Conservation (phyloP, 2,888 invertebrate genomes). For the Trichopoda pennipes region DNA sequence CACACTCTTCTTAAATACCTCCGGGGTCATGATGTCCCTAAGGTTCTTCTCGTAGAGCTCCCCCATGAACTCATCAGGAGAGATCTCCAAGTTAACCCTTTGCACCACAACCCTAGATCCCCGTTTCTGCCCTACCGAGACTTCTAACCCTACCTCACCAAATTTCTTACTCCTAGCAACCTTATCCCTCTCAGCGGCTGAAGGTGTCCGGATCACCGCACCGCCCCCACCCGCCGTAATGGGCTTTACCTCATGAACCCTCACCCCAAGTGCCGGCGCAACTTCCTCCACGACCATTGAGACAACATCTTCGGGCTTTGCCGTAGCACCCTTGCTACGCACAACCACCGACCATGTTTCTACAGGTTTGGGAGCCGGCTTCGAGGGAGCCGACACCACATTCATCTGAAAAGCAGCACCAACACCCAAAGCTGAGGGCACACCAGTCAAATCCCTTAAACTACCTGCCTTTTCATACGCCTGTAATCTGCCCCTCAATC, state of each 20-base stretch:
- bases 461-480: too few species aligned
- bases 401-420: too few species aligned
- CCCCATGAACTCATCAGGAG: not conserved
- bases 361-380: too few species aligned
- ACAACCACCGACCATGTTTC: too few species aligned
- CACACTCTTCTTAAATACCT: not conserved
- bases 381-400: too few species aligned
- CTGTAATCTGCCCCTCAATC: too few species aligned
- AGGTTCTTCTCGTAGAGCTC: not conserved
- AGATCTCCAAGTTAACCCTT: not conserved
- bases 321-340: too few species aligned
- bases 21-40: not conserved
- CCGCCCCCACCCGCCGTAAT: not conserved
- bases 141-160: not conserved
- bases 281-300: too few species aligned
- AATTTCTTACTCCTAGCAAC: not conserved
- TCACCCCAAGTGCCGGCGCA: too few species aligned
- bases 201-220: not conserved
- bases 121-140: not conserved
- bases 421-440: too few species aligned
- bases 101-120: not conserved
- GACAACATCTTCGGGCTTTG: too few species aligned
- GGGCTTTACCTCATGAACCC: not conserved
- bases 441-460: too few species aligned
- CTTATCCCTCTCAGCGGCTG: not conserved